Conservation (phyloP, 2,888 invertebrate genomes). For the Lucinisca nassula region DNA sequence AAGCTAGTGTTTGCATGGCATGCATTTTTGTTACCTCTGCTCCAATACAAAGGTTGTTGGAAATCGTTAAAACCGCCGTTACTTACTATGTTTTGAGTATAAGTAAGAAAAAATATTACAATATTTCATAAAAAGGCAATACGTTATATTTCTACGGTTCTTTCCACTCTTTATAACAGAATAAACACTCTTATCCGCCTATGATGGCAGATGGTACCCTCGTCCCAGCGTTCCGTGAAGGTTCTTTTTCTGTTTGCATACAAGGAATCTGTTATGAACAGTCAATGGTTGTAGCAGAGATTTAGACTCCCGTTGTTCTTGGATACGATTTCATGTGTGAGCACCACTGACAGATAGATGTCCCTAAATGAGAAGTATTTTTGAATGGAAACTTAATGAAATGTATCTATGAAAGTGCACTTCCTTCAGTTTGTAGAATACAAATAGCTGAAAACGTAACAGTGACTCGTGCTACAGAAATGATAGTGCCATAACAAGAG, state of each 20-base stretch:
- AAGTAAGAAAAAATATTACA: too few species aligned
- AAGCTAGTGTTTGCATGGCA: too few species aligned
- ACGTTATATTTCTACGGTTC: too few species aligned
- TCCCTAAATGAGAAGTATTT: not conserved
- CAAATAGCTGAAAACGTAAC: not conserved
- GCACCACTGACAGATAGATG: slow-evolving; percentile 14
- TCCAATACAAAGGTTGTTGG: too few species aligned
- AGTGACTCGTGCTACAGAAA: not conserved
- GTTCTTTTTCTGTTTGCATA: not conserved
- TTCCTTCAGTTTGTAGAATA: not conserved
- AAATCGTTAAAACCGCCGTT: too few species aligned
- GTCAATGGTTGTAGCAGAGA: slow-evolving; percentile 11
- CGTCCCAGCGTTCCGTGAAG: not conserved
- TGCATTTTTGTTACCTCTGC: too few species aligned
- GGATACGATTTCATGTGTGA: slow-evolving; percentile 8
- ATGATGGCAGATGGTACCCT: slow-evolving; percentile 11
- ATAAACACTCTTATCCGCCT: too few species aligned
- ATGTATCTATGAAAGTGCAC: not conserved
- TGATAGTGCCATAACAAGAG: slow-evolving; percentile 7
- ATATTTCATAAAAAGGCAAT: too few species aligned
- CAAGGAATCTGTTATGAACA: not conserved
- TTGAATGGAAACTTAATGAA: not conserved
- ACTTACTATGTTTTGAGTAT: too few species aligned
- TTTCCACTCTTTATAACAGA: too few species aligned
- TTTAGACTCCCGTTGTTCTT: slow-evolving; percentile 4